Evolutionary conservation across 2,797 vertebrate genomes (phyloP).

Genomic region (Lophura swinhoii): DNA sequence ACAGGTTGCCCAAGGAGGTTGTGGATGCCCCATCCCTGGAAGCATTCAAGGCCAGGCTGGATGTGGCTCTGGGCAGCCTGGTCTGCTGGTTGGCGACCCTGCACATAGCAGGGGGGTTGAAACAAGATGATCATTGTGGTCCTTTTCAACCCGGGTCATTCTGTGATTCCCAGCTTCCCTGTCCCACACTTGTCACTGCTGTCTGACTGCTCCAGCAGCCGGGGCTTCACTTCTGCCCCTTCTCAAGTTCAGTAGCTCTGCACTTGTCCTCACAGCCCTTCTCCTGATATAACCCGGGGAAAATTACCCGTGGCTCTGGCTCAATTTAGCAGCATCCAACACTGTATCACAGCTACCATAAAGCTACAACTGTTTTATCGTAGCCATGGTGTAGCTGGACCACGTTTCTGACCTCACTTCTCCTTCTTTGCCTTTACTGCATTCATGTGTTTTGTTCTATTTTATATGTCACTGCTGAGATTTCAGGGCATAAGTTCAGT

Average conservation of each 20-base stretch:
- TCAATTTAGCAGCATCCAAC: not conserved
- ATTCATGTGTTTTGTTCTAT: accelerated
- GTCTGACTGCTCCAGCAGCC: not conserved
- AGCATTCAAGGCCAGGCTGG: too few relatives aligned
- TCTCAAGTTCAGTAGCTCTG: not conserved
- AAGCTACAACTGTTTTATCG: not conserved
- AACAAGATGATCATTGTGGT: too few relatives aligned
- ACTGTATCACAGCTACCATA: accelerated
- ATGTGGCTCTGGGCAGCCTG: too few relatives aligned
- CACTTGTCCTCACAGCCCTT: not conserved
- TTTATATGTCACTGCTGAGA: not conserved
- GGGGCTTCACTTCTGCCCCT: not conserved
- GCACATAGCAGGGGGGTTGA: too few relatives aligned
- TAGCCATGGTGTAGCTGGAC: not conserved
- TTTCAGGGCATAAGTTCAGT: not conserved
- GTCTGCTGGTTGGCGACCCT: too few relatives aligned
- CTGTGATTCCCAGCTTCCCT: not conserved
- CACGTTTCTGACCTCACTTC: not conserved
- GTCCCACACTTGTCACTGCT: not conserved
- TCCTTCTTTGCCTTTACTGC: not conserved
- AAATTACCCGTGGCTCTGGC: not conserved
- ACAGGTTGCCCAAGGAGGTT: too few relatives aligned
- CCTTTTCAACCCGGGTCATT: too few relatives aligned
- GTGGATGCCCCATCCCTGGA: too few relatives aligned
- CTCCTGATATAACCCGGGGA: not conserved